Evolutionary conservation across 1,140 invertebrate species (phyloP), one percentile per base, ranked within the genome.

Genomic region (Ceratosolen fusciceps): DNA sequence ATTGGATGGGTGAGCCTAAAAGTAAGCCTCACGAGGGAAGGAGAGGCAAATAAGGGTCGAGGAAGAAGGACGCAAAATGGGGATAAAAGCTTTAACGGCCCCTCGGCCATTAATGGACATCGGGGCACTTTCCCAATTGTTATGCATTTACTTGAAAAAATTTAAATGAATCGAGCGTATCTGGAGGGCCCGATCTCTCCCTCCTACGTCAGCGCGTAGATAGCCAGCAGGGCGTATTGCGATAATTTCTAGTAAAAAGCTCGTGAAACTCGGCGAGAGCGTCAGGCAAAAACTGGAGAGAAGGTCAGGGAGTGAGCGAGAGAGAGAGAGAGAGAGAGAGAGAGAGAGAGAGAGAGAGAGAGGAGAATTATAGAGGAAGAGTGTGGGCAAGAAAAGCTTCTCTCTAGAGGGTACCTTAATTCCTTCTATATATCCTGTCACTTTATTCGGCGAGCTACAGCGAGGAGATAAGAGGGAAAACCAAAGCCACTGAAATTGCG

Each of bases 361-460:
- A 43, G 31, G 12, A 37, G 37, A 39, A 12, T 29, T 0, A 43
- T 7, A 3, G 43, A 39, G 39, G 29, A 71, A 47, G 43, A 47
- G n/a, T 47, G 16, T 47, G 43, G 14, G 10, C 4, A n/a, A n/a
- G n/a, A n/a, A n/a, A n/a, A 62, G 37, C 29, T 49, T 49, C 26
- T 54, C 58, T 43, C 49, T 12, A 5, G 31, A 29, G 10, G 10
- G 19, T 60, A 76, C 43, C 76, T 79, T 68, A 81, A 83, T 77
- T 71, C 76, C 74, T 77, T 73, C 81, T 73, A 70, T 78, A 73
- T 79, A 74, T 75, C 52, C 43, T 81, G 74, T 83, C 81, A 74
- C 79, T 83, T 81, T 83, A 84, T 83, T 83, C 82, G 79, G 79
- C 81, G 79, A 82, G 80, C 52, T 83, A 62, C 67, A n/a, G n/a